These are phyloP conservation scores for Vulpes lagopus DNA, from an alignment of 2,113 vertebrate genomes.

Conservation along the genomic window DNA sequence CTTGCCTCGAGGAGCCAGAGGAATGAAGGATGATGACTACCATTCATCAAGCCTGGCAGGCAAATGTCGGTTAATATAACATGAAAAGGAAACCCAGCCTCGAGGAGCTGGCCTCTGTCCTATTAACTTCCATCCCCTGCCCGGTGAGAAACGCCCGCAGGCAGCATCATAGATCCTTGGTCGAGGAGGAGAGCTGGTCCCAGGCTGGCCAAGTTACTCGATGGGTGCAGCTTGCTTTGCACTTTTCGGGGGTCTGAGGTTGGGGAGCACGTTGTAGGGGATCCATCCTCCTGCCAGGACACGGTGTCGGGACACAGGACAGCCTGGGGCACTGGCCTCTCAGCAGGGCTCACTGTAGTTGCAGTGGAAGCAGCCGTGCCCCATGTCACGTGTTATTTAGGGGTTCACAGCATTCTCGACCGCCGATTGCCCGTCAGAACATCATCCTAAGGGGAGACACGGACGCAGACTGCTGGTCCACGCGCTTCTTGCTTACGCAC, in stretches of 20 bases:
- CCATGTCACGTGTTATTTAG: background rate
- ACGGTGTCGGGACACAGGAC: background rate
- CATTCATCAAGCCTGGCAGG: background rate
- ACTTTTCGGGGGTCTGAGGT: background rate
- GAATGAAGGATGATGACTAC: background rate
- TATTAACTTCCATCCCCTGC: background rate
- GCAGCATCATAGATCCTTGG: background rate
- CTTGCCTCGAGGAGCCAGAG: background rate
- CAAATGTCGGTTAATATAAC: background rate
- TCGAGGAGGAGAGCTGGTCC: constrained; percentile 28
- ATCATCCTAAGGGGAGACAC: rapidly evolving
- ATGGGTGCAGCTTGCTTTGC: background rate
- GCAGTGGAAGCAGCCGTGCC: background rate
- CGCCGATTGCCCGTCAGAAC: rapidly evolving
- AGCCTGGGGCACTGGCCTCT: background rate
- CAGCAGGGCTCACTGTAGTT: rapidly evolving
- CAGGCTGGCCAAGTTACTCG: background rate
- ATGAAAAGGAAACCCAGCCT: background rate
- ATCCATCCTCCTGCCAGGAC: background rate
- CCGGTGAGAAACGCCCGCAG: background rate
- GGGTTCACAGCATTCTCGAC: background rate
- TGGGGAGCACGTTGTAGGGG: background rate
- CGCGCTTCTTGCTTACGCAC: rapidly evolving
- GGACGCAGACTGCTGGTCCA: rapidly evolving
- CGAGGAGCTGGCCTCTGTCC: background rate